Base-by-base conservation (phyloP, 2,888 invertebrate genomes). In the Lasioglossum lativentre region DNA sequence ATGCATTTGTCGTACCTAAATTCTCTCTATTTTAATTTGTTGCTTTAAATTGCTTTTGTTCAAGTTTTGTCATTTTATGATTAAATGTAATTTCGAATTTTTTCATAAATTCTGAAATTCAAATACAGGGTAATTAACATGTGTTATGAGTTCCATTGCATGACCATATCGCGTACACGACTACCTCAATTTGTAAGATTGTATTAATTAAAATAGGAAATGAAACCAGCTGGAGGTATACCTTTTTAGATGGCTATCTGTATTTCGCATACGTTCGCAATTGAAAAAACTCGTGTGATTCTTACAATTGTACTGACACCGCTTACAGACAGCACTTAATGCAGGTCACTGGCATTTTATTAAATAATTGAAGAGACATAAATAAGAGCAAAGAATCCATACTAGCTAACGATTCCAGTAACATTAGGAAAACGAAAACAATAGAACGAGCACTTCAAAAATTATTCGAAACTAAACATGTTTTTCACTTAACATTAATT, bases 231-330 rank as follows among this genome's bases (percentile, higher is more conserved):
- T 63, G 72, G 30, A 66, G 42, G 56, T 27, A 52, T 66, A 72
- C 40, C 34, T 23, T n/a, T 56, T 59, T 40, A 6, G 23, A 6
- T 78, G 30, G 45, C 27, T 66, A 47, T 30, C 47, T 42, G 23
- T n/a, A n/a, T 78, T 71, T 23, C 19, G 45, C 38, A 14, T 27
- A 30, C 59, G 42, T 38, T 30, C 34, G 42, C 40, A 34, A 40
- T 47, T 38, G n/a, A 59, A 76, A 83, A 76, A 66, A 45, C 66
- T 42, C 27, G 30, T 66, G 16, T 30, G 34, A 78, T 38, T 19
- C 56, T 73, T 47, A 47, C 66, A 27, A 72, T 23, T 30, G 42
- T 8, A 16, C 14, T 23, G 19, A 52, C 47, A 23, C 47, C 19
- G 14, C n/a, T n/a, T n/a, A n/a, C n/a, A n/a, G 47, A 47, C 19